A percentile compares a stretch with the other conserved stretches of the same genome.
These are phyloP conservation scores for Hirundo rustica DNA, from an alignment of 2,797 vertebrate species.

Conservation along the genomic window DNA sequence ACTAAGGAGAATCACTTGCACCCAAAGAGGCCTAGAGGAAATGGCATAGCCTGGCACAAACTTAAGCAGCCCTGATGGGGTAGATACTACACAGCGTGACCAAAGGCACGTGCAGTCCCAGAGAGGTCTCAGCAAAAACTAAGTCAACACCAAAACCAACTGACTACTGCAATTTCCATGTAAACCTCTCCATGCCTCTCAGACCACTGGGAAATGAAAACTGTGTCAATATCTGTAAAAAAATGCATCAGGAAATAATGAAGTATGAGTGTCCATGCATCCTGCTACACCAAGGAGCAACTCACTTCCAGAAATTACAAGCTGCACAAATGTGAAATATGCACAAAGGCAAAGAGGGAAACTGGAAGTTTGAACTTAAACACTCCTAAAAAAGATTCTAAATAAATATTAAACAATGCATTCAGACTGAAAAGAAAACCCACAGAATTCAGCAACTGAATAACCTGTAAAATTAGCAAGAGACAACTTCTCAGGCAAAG, in stretches of 20 bases:
- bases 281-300: neutral
- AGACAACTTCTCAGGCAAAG: neutral
- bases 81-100: neutral
- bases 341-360: neutral
- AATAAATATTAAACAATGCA: neutral
- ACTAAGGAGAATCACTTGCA: neutral
- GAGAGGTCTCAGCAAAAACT: neutral
- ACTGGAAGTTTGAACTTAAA: neutral
- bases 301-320: neutral
- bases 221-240: neutral
- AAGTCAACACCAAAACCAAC: neutral
- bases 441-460: neutral
- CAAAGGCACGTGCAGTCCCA: neutral
- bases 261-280: neutral
- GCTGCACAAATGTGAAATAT: neutral
- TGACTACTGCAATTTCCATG: neutral
- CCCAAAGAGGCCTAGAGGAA: neutral
- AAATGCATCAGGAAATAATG: neutral
- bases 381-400: neutral
- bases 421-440: neutral
- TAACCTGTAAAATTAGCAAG: neutral
- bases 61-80: neutral
- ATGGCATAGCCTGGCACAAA: neutral
- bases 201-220: neutral
- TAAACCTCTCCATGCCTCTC: neutral